These are phyloP conservation scores for Anguilla obscura DNA, from an alignment of 2,797 vertebrate genomes.

Conservation along the genomic window DNA sequence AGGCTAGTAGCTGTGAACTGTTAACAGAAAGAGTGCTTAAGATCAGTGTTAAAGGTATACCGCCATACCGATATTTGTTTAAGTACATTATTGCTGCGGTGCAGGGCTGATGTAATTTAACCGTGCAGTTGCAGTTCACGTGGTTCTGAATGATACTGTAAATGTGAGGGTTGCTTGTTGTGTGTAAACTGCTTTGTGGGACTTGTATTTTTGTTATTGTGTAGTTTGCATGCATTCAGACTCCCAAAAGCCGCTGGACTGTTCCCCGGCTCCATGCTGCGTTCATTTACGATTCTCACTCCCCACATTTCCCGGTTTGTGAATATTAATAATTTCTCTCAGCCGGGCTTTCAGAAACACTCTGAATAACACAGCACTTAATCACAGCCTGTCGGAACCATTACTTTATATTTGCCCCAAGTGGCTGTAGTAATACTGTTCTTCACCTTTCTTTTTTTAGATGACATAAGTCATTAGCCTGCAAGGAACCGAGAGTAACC, in stretches of 20 bases:
- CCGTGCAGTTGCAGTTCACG: not conserved
- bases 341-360: not conserved
- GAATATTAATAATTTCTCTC: not conserved
- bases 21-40: conserved; percentile 26
- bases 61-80: not conserved
- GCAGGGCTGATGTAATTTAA: not conserved
- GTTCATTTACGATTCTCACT: not conserved
- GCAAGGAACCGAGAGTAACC: no score
- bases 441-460: not conserved
- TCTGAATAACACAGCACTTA: not conserved
- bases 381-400: not conserved
- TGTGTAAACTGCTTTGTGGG: conserved; percentile 6
- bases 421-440: not conserved
- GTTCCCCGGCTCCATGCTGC: not conserved
- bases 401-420: not conserved
- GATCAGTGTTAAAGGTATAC: not conserved
- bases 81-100: not conserved
- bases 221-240: not conserved
- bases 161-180: not conserved
- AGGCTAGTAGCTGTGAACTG: conserved; percentile 19
- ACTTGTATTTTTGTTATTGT: not conserved
- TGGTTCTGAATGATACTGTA: not conserved
- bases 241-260: not conserved
- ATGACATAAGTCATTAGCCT: not conserved
- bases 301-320: not conserved